Base-by-base conservation (phyloP, 2,797 vertebrate species). In the Sebastes vulpes region DNA sequence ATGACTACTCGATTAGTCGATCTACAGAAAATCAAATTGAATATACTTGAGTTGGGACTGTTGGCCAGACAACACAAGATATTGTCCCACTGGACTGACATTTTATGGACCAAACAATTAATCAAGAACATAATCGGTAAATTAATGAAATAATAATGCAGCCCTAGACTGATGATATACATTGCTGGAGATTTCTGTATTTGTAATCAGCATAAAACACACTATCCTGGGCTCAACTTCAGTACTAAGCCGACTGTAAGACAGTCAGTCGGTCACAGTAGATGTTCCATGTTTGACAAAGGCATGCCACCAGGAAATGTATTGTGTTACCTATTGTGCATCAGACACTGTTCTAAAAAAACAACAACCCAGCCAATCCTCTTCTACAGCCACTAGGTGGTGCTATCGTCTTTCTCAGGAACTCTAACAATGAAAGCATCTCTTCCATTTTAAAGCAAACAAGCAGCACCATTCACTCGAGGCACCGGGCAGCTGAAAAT, bases 301-400 rank as follows among this genome's bases (percentile, higher is more conserved):
- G 16, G 28, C 18, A 11, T 32, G 28, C 12, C 26, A 65, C 12
- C 18, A 25, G 25, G 12, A 63, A 61, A 67, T 21, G 23, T 42
- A 35, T 12, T 35, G 35, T 18, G 18, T 54, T 60, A 26, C 3
- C 21, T 5, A 21, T 10, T 54, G 28, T 54, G 20, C 25, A 20
- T 21, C 25, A 52, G 31, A 46, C 2, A 16, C 0, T 10, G 21
- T 23, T 38, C 4, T 59, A 26, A 63, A 3, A n/a, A n/a, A 48
- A 7, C 14, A 58, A n/a, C 12, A 48, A 38, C 8, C 1, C 2
- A 1, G 28, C 4, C 23, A 31, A 31, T 54, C n/a, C 56, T 57
- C 35, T n/a, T 9, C 2, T 14, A 12, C 5, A 2, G 20, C 90
- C 95, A 94, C 89, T 92, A 96, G 94, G 68, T 90, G 95, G 93